Percentiles rank a stretch among this genome's conserved stretches.
These are phyloP conservation scores for Drosophila virilis DNA, from an alignment of 1,140 invertebrate genomes.

Conservation along the genomic window DNA sequence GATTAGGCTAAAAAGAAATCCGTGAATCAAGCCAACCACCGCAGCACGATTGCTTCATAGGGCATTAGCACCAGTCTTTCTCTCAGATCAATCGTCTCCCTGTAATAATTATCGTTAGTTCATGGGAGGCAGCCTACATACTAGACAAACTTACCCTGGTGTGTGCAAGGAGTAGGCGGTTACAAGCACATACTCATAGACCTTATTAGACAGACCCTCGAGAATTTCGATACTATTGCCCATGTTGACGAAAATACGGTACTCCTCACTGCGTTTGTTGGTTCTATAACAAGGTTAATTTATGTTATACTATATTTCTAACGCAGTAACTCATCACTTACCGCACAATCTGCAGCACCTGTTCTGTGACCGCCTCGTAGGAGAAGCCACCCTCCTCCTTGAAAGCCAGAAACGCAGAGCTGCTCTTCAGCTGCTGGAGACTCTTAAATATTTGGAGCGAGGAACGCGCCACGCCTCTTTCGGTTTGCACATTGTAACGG, in stretches of 20 bases:
- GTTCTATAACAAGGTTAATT: slow-evolving; percentile 35
- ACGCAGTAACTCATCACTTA: background rate
- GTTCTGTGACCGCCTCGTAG: slow-evolving; percentile 66
- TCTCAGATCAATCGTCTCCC: slow-evolving; percentile 59
- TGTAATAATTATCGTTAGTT: slow-evolving; percentile 7
- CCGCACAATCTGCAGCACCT: slow-evolving; percentile 76
- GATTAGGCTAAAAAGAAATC: slow-evolving; percentile 13
- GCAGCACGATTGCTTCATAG: slow-evolving; percentile 73
- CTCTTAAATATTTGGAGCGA: slow-evolving; percentile 73
- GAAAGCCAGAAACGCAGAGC: slow-evolving; percentile 64
- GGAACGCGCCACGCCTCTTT: slow-evolving; percentile 76
- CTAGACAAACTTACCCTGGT: slow-evolving; percentile 52
- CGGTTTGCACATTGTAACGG: slow-evolving; percentile 85
- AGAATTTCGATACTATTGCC: slow-evolving; percentile 61
- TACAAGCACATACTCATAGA: slow-evolving; percentile 65
- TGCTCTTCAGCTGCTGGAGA: slow-evolving; percentile 66
- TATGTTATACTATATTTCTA: rapidly evolving
- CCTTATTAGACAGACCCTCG: slow-evolving; percentile 43
- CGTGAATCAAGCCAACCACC: slow-evolving; percentile 57
- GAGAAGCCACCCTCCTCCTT: slow-evolving; percentile 68
- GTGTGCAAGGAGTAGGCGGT: slow-evolving; percentile 63
- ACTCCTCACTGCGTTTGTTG: slow-evolving; percentile 63
- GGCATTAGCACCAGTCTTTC: slow-evolving; percentile 64
- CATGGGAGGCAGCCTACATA: background rate
- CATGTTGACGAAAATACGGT: slow-evolving; percentile 73